phyloP scores from a whole-genome alignment of 2,888 invertebrate species.

The Chloroclysta siterata region DNA sequence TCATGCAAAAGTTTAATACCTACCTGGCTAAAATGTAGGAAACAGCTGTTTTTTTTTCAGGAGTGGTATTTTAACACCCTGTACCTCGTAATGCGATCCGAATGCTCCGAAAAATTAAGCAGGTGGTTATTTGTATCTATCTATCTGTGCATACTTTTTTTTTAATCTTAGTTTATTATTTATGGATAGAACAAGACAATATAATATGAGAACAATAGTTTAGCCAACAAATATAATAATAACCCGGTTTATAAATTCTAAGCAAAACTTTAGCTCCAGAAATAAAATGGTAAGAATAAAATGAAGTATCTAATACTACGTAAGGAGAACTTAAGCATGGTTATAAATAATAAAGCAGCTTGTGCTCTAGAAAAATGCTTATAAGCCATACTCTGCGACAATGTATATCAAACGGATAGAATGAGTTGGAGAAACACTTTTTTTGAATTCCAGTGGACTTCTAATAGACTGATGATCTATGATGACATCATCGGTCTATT shows the following conservation, averaged over 20 bases:
- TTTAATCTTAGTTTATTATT: no score
- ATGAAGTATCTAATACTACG: constrained; percentile 27
- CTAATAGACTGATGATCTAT: no score
- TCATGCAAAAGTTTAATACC: no score
- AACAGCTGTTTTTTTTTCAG: no score
- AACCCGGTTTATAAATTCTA: not conserved
- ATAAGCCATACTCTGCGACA: constrained; percentile 32
- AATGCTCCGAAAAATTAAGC: no score
- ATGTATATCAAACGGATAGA: constrained; percentile 19
- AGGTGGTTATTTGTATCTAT: no score
- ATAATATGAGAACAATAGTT: not conserved
- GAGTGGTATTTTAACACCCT: no score
- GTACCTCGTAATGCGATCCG: no score
- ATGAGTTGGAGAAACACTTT: not conserved
- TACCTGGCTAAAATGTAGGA: no score
- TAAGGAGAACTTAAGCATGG: constrained; percentile 34
- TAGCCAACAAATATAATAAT: not conserved
- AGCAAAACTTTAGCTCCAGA: constrained; percentile 6
- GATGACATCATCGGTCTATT: no score
- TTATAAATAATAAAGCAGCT: constrained; percentile 41
- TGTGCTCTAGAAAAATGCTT: constrained; percentile 41
- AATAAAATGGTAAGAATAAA: constrained; percentile 23
- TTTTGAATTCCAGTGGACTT: not conserved
- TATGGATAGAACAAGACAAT: no score
- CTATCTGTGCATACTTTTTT: no score